Evolutionary conservation across 2,888 invertebrate species (phyloP), one percentile per base, ranked within the genome.

Genomic region (Drosophila nigritarsus): DNA sequence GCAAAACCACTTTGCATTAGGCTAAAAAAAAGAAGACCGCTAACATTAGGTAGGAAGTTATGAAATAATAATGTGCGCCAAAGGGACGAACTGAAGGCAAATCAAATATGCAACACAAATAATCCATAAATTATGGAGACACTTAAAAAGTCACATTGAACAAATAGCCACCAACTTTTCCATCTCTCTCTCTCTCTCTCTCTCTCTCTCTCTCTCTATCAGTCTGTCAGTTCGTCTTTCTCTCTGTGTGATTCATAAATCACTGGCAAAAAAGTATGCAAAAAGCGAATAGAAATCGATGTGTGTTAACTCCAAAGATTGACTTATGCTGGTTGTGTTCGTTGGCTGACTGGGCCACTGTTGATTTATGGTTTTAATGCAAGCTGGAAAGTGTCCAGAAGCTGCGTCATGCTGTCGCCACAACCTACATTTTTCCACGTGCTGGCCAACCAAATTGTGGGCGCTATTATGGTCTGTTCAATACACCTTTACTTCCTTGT

Each of bases 281-380:
- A 29, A 38, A 27, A 54, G 24, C 13, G 49, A 40, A 66, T 48
- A 30, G 9, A 48, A 36, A 30, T 65, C 64, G 20, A 69, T 62
- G 36, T 20, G 29, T 34, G 32, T 42, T 42, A 51, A 62, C 40
- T 29, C 38, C 34, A 15, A 50, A 55, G 45, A 64, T 50, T 51
- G 38, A 59, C 53, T 53, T 49, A 13, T 54, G 24, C 27, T 27
- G 11, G 8, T 4, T 6, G 36, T 27, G 30, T n/a, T 29, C 24
- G 15, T 34, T 30, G 32, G n/a, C 45, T 38, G 32, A 40, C 34
- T 51, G 53, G 61, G 48, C 38, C 65, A 56, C 63, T 62, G 59
- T 65, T 82, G 79, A 84, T 82, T 84, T 82, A 79, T 76, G 65
- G 51, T 40, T 60, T 42, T 38, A 32, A 55, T 65, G 51, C 32